Base-by-base conservation (phyloP, 2,113 vertebrate genomes). In the Anarrhichthys ocellatus region DNA sequence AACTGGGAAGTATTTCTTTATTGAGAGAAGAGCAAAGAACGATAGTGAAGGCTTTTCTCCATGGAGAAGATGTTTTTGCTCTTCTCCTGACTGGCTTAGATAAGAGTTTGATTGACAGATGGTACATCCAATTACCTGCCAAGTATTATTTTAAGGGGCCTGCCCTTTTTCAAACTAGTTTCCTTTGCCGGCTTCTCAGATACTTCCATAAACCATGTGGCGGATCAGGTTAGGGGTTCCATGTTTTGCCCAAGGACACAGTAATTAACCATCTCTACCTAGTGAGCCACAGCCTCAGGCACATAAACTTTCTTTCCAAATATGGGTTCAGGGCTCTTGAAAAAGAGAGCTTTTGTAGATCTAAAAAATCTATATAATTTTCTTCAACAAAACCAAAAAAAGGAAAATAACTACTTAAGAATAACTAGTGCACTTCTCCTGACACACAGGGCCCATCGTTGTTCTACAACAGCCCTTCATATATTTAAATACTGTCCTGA, bases 401-500 rank as follows among this genome's bases (percentile, higher is more conserved):
- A 34, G 0, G 34, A 5, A 56, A 50, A 34, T 18, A 34, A 48
- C 44, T 34, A 48, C 24, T 32, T 5, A 29, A 50, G 6, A 36
- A 56, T 40, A 66, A 32, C 52, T 27, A 58, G 14, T 58, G 32
- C 24, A 20, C 38, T 48, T 34, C 10, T 54, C 32, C 2, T 40
- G 62, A 56, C 5, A 64, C 32, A 36, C 10, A 32, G 20, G 34
- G 36, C 48, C n/a, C 20, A 22, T 22, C 18, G 22, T 40, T 62
- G 18, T 13, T 59, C 2, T 59, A 34, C 46, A 32, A 13, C 10
- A 27, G n/a, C 32, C 27, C 8, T 36, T 42, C 4, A 67, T 13
- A 59, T 46, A 56, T 68, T 67, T 65, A 71, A 82, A 80, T 81
- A 40, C 59, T 71, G 70, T 71, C 78, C 48, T 56, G 24, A 36